Percentiles rank a stretch among this genome's conserved stretches.
Conservation (phyloP, 1,140 invertebrate species). For the Brachionus manjavacas region DNA sequence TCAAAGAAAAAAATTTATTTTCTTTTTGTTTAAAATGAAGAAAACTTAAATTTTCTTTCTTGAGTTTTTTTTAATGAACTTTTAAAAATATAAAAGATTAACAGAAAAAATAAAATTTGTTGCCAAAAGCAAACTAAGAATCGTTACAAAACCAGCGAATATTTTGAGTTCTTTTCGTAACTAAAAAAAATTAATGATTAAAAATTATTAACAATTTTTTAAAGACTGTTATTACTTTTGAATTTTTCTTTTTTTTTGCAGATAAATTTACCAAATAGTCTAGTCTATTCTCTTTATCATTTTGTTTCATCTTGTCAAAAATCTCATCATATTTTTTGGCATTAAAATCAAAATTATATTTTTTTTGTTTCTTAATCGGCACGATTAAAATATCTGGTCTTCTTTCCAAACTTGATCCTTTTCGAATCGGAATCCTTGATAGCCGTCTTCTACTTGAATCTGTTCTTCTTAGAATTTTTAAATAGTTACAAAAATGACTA, state of each 20-base stretch:
- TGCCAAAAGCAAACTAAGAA: background rate
- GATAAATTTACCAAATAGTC: background rate
- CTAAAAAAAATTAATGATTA: background rate
- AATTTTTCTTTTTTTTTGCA: background rate
- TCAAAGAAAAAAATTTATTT: background rate
- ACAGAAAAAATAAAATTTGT: background rate
- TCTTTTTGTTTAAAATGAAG: background rate
- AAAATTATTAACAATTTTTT: background rate
- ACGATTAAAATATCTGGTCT: background rate
- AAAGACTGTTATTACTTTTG: background rate
- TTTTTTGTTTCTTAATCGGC: background rate
- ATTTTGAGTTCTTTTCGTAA: background rate
- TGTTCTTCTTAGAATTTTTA: background rate
- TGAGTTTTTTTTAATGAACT: background rate
- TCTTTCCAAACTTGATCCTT: constrained; percentile 21
- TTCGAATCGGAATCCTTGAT: background rate
- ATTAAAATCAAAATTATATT: background rate
- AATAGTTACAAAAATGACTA: background rate
- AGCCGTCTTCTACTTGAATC: background rate
- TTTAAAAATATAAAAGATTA: background rate
- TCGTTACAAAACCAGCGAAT: background rate
- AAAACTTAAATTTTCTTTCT: background rate
- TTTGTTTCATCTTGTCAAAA: constrained; percentile 4
- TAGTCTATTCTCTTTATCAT: background rate
- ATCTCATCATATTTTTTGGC: background rate